Evolutionary conservation across 2,113 vertebrate species (phyloP), one percentile per base, ranked within the genome.

Genomic region (Mesembrinibis cayennensis): DNA sequence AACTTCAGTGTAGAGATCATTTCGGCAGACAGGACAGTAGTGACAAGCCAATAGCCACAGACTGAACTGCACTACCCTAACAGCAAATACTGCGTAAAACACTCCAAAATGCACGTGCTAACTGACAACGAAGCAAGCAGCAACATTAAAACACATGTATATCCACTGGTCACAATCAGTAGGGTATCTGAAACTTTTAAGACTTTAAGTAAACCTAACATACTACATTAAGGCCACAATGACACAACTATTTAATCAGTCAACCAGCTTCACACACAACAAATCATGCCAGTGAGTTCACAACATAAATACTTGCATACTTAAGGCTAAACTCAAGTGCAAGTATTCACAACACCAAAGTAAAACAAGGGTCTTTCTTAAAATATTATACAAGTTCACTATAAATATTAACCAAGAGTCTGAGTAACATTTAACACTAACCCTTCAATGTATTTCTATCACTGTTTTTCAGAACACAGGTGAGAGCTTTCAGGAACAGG

Each of bases 121-220:
- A 56, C 27, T 53, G 34, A 61, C 40, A 63, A 23, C 0, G 2
- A 55, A 78, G 53, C 23, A 65, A 88, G 16, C 30, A 69, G 36
- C 1, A 1, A 55, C 23, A 77, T 25, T 36, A 18, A 22, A 61
- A 22, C 11, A 67, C 2, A 2, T 7, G 3, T 45, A 9, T 34
- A 71, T 29, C 16, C 34, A 16, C 30, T 55, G 53, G 36, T 50
- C 44, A 80, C 36, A 9, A 20, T n/a, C 50, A 62, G 22, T 3
- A 29, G 29, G 10, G 7, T 7, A 73, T 5, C 30, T 26, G 22
- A 67, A 79, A 61, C 1, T 3, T 32, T 2, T 10, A 45, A 85
- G 52, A 45, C 70, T 79, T 78, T 4, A 79, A 55, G 34, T 9
- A 90, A 86, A 52, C 23, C 13, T 55, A 77, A 47, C 17, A 21